Evolutionary conservation across 2,113 vertebrate species (phyloP).

Genomic region (Apeltes quadracus): DNA sequence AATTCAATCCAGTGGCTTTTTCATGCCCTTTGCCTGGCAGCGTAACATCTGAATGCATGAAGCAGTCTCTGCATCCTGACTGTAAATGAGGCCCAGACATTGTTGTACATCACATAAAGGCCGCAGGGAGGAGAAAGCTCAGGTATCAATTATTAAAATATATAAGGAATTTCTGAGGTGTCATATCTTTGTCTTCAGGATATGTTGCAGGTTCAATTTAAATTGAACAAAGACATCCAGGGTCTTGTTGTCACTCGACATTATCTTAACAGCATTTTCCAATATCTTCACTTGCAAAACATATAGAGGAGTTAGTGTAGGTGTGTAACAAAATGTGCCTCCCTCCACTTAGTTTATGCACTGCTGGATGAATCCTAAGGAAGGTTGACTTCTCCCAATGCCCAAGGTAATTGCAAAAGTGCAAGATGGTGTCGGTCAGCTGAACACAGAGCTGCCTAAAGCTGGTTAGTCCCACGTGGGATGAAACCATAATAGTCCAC

Average conservation of each 20-base stretch:
- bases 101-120: conserved; percentile 44
- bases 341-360: neutral
- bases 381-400: conserved; percentile 4
- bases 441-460: conserved; percentile 11
- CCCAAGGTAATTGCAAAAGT: neutral
- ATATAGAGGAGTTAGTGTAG: conserved; percentile 7
- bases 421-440: neutral
- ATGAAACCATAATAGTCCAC: conserved; percentile 23
- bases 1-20: conserved; percentile 54
- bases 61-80: conserved; percentile 39
- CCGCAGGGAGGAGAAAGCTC: conserved; percentile 24
- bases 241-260: conserved; percentile 24
- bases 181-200: conserved; percentile 8
- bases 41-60: conserved; percentile 49
- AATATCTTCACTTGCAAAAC: neutral
- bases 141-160: conserved; percentile 52
- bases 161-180: conserved; percentile 15
- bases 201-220: conserved; percentile 15
- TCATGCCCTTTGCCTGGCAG: conserved; percentile 21
- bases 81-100: conserved; percentile 55
- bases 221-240: conserved; percentile 1
- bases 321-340: neutral
- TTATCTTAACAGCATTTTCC: conserved; percentile 40
- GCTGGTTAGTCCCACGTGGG: conserved; percentile 16
- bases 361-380: neutral